Conservation (phyloP, 2,797 vertebrate genomes). For the Microctenopoma stevenorrisi region DNA sequence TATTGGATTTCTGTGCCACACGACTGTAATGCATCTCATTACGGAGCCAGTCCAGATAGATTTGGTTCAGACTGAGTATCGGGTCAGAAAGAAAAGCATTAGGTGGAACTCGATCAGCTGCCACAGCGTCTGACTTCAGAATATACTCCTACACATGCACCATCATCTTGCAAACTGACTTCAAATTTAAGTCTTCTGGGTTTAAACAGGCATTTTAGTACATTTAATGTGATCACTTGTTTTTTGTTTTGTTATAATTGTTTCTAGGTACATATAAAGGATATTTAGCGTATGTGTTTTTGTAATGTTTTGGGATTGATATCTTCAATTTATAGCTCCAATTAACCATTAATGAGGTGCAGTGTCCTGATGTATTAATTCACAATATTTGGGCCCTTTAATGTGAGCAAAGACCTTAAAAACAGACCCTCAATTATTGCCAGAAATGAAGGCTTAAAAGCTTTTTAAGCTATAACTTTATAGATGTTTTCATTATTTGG, state of each 20-base stretch:
- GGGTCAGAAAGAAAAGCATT: conserved; percentile 25
- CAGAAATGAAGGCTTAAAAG: too few relatives aligned
- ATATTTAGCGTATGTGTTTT: neutral
- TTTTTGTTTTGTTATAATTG: neutral
- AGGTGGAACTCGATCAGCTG: conserved; percentile 29
- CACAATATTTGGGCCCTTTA: too few relatives aligned
- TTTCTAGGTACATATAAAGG: neutral
- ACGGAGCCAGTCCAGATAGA: conserved; percentile 38
- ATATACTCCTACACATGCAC: neutral
- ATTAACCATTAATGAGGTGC: neutral
- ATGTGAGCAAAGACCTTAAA: too few relatives aligned
- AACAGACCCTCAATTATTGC: too few relatives aligned
- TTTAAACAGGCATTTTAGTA: neutral
- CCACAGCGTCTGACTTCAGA: conserved; percentile 10
- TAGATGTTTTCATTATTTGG: too few relatives aligned
- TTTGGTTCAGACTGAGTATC: conserved; percentile 45
- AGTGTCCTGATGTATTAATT: too few relatives aligned
- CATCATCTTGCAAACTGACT: neutral
- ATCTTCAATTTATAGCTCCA: neutral
- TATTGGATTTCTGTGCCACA: conserved; percentile 57
- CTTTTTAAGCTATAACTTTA: too few relatives aligned
- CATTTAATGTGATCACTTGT: neutral
- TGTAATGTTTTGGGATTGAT: neutral
- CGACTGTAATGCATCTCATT: conserved; percentile 58
- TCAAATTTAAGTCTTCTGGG: neutral